A percentile compares a stretch with the other conserved stretches of the same genome.
These are phyloP conservation scores for Meleagris gallopavo DNA, from an alignment of 2,113 vertebrate genomes.

Conservation along the genomic window DNA sequence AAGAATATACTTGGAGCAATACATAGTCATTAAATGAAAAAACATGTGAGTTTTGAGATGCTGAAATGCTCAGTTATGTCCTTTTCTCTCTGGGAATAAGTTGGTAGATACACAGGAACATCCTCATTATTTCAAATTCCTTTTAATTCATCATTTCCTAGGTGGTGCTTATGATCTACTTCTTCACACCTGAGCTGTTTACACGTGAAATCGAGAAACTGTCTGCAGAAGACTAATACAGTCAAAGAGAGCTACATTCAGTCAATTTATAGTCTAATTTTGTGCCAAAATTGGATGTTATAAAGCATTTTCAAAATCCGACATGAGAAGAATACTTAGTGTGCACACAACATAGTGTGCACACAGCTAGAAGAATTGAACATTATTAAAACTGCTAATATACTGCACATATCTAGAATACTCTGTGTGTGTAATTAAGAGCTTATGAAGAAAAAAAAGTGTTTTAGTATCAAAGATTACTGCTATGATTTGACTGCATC, in stretches of 20 bases:
- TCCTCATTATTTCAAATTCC: background rate
- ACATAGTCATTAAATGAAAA: background rate
- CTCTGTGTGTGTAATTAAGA: constrained; percentile 40
- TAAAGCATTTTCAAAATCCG: constrained; percentile 42
- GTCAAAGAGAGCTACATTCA: background rate
- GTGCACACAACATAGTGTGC: background rate
- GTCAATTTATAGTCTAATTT: constrained; percentile 1
- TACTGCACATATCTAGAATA: background rate
- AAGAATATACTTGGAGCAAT: background rate
- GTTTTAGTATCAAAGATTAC: constrained; percentile 39
- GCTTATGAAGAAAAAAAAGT: constrained; percentile 59
- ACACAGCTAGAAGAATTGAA: constrained; percentile 15
- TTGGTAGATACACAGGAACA: background rate
- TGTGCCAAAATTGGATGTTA: background rate
- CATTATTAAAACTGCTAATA: constrained; percentile 40
- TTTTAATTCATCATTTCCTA: background rate
- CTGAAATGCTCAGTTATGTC: background rate
- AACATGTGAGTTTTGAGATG: background rate
- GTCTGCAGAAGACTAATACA: background rate
- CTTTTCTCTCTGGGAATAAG: background rate
- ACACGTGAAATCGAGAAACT: background rate
- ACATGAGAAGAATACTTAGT: constrained; percentile 38
- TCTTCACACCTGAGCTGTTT: background rate
- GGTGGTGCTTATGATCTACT: background rate
- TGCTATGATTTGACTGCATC: constrained; percentile 35